Conservation (phyloP, 2,888 invertebrate genomes). For the Linyphia triangularis region DNA sequence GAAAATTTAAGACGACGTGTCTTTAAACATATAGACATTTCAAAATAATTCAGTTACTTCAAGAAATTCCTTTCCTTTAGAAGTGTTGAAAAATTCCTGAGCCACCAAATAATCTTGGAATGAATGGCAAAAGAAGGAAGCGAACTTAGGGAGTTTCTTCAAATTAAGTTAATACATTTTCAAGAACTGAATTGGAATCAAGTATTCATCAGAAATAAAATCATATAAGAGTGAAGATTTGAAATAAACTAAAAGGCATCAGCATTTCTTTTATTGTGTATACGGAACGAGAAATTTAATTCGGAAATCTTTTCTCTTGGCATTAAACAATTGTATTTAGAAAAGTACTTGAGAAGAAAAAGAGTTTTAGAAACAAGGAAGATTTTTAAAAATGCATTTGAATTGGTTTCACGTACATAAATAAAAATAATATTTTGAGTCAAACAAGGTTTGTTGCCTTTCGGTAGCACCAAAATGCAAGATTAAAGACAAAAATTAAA, state of each 20-base stretch:
- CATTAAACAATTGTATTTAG: not conserved
- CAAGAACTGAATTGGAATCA: not conserved
- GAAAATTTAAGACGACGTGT: too few species aligned
- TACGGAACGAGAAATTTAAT: not conserved
- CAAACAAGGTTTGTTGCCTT: not conserved
- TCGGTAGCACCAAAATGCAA: not conserved
- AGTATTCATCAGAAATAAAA: not conserved
- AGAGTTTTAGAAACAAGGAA: not conserved
- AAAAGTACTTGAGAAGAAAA: not conserved
- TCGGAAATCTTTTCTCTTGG: not conserved
- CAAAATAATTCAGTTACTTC: not conserved
- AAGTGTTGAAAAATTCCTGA: not conserved
- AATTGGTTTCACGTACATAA: not conserved
- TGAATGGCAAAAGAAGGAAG: not conserved
- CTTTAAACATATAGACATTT: too few species aligned
- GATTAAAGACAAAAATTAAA: conserved; percentile 16
- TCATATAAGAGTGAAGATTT: not conserved
- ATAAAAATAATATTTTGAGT: conserved; percentile 3
- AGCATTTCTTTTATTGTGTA: not conserved
- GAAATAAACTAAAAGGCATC: not conserved
- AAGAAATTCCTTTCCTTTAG: not conserved
- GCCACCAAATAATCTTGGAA: not conserved
- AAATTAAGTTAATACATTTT: not conserved
- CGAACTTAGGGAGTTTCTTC: not conserved
- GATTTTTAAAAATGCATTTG: not conserved